phyloP scores from a whole-genome alignment of 2,888 invertebrate genomes.

The Eilema caniola region DNA sequence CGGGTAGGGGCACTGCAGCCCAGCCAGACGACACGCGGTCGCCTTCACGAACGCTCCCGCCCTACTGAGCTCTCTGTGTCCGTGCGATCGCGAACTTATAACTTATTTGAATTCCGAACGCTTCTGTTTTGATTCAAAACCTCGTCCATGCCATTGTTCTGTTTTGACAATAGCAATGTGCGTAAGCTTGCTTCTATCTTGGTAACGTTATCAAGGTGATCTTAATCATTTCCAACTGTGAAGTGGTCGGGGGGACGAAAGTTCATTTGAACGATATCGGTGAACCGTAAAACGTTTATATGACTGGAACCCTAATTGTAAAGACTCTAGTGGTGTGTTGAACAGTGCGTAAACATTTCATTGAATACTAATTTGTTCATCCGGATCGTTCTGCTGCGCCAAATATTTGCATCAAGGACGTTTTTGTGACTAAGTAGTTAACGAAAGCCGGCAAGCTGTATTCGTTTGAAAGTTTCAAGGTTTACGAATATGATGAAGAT shows the following conservation, averaged over 20 bases:
- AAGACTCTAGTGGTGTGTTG: constrained; percentile 37
- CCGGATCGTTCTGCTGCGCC: constrained; percentile 12
- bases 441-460: constrained; percentile 83
- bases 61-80: constrained; percentile 53
- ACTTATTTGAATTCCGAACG: constrained; percentile 57
- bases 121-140: constrained; percentile 42
- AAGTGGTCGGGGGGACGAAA: constrained; percentile 58
- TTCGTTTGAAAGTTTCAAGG: constrained; percentile 85
- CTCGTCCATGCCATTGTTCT: constrained; percentile 66
- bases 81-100: constrained; percentile 56
- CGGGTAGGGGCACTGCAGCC: constrained; percentile 72
- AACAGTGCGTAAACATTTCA: constrained; percentile 36
- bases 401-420: constrained; percentile 24
- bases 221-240: constrained; percentile 64
- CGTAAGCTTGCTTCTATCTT: constrained; percentile 70
- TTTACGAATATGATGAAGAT: constrained; percentile 83
- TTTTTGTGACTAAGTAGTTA: constrained; percentile 51
- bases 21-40: constrained; percentile 83
- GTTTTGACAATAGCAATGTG: constrained; percentile 70
- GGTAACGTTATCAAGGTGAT: constrained; percentile 65
- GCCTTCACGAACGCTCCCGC: constrained; percentile 73
- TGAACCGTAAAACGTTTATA: constrained; percentile 42
- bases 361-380: constrained; percentile 44
- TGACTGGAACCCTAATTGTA: constrained; percentile 36
- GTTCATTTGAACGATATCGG: constrained; percentile 40